A percentile compares a stretch with the other conserved stretches of the same genome.
These are phyloP conservation scores for Chaetodon auriga DNA, from an alignment of 2,113 vertebrate species.

Conservation along the genomic window DNA sequence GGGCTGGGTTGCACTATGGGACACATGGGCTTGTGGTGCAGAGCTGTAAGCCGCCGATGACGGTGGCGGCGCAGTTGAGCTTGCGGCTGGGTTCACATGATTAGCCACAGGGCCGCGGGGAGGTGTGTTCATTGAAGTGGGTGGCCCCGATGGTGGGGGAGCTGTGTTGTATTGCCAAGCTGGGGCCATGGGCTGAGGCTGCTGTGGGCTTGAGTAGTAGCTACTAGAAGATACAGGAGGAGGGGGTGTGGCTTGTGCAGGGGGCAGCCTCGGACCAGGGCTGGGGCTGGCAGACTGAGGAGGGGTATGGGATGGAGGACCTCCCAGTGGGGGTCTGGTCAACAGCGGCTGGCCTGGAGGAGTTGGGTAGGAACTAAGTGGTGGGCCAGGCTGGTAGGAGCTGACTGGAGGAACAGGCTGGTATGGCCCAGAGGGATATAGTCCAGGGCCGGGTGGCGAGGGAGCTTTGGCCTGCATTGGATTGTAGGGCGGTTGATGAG, in stretches of 20 bases:
- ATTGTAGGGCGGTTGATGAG: conserved; percentile 83
- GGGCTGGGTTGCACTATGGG: conserved; percentile 84
- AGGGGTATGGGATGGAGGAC: conserved; percentile 69
- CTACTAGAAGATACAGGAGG: conserved; percentile 79
- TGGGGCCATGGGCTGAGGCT: conserved; percentile 75
- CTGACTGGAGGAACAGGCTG: conserved; percentile 82
- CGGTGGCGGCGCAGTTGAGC: conserved; percentile 63
- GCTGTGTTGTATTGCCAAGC: conserved; percentile 88
- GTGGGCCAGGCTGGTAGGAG: conserved; percentile 83
- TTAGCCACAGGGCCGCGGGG: conserved; percentile 76
- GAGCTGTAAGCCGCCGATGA: conserved; percentile 80
- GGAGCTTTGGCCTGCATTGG: conserved; percentile 85
- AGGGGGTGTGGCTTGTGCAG: conserved; percentile 79
- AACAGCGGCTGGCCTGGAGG: conserved; percentile 83
- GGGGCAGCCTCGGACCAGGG: conserved; percentile 65
- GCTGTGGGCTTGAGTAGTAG: conserved; percentile 84
- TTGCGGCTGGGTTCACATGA: conserved; percentile 75
- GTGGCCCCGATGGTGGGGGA: conserved; percentile 70
- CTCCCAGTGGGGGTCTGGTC: conserved; percentile 82
- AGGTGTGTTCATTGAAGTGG: conserved; percentile 53
- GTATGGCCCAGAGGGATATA: conserved; percentile 84
- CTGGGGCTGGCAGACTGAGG: conserved; percentile 76
- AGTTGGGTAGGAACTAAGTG: conserved; percentile 82
- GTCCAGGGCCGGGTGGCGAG: conserved; percentile 82
- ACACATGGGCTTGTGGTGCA: conserved; percentile 75